phyloP scores from a whole-genome alignment of 2,797 vertebrate genomes.

The Forpus xanthops region DNA sequence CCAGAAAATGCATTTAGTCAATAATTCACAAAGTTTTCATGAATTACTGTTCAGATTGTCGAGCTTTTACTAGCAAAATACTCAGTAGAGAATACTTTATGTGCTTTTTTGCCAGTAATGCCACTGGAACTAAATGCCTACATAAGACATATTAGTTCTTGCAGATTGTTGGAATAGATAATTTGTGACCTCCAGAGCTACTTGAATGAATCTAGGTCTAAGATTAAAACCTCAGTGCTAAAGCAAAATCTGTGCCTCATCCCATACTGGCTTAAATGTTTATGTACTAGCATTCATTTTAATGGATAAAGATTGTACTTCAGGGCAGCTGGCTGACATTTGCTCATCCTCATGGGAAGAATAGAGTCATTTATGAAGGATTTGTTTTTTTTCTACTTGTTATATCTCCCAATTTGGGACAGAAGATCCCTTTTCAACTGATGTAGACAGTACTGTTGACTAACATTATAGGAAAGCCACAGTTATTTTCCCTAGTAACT shows the following conservation, averaged over 20 bases:
- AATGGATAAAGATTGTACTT: slow-evolving; percentile 23
- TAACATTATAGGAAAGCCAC: background rate
- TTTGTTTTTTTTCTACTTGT: slow-evolving; percentile 19
- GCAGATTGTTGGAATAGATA: background rate
- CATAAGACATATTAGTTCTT: background rate
- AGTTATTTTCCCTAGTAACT: background rate
- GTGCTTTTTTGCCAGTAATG: background rate
- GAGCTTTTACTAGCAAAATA: background rate
- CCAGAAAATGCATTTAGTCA: background rate
- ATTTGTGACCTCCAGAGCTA: background rate
- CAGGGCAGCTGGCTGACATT: slow-evolving; percentile 29
- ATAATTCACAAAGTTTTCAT: background rate
- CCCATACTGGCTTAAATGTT: background rate
- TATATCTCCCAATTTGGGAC: background rate
- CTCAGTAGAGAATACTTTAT: background rate
- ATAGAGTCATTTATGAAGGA: slow-evolving; percentile 10
- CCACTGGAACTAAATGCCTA: background rate
- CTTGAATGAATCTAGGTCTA: background rate
- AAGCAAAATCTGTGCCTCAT: background rate
- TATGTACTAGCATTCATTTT: slow-evolving; percentile 25
- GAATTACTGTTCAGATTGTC: background rate
- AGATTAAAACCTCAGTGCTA: background rate
- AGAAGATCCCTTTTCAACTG: background rate
- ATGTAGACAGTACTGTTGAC: slow-evolving; percentile 31
- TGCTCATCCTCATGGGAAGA: background rate